phyloP scores from a whole-genome alignment of 2,888 invertebrate genomes.

The Euphydryas editha region DNA sequence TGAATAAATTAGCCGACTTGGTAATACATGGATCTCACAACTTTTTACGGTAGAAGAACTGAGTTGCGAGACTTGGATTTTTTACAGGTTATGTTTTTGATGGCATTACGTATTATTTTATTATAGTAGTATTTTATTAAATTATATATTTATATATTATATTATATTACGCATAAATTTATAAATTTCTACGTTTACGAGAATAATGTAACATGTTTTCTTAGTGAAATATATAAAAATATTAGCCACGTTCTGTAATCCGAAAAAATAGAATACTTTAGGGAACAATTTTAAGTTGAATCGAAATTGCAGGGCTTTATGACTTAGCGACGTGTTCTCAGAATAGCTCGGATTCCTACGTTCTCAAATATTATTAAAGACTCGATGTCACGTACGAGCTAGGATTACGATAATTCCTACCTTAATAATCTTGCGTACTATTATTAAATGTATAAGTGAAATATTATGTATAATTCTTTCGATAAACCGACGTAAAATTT shows the following conservation, averaged over 20 bases:
- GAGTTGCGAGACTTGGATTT: no score
- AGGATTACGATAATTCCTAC: conserved; percentile 2
- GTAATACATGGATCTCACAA: no score
- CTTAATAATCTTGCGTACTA: background rate
- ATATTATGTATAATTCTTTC: background rate
- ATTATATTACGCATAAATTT: background rate
- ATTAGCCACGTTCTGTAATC: conserved; percentile 18
- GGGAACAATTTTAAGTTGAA: conserved; percentile 33
- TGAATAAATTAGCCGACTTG: no score
- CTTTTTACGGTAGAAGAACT: no score
- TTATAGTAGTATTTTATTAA: no score
- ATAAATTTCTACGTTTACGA: background rate
- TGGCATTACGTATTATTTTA: no score
- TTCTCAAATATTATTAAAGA: conserved; percentile 16
- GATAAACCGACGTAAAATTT: background rate
- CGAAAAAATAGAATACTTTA: conserved; percentile 25
- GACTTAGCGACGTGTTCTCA: conserved; percentile 29
- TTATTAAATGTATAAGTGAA: background rate
- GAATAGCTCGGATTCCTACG: conserved; percentile 13
- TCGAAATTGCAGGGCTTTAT: conserved; percentile 34
- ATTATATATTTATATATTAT: no score
- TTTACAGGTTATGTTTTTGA: no score
- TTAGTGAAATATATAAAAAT: conserved; percentile 5
- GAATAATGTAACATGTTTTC: conserved; percentile 5
- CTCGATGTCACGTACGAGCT: conserved; percentile 9